These are phyloP conservation scores for Leucophenga varia DNA, from an alignment of 1,140 invertebrate species.

Conservation along the genomic window DNA sequence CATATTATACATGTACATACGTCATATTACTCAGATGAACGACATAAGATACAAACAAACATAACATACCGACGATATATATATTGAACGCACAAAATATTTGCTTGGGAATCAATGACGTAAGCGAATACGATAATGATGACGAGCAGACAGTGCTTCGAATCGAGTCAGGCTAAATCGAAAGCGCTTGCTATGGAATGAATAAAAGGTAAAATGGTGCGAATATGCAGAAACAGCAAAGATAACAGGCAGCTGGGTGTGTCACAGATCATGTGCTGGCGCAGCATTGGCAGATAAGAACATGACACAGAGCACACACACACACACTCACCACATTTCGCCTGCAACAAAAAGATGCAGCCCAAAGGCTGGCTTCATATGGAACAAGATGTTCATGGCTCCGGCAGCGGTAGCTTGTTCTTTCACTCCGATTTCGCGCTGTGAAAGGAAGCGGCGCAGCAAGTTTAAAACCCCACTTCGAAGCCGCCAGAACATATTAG, in stretches of 20 bases:
- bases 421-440: too few species aligned
- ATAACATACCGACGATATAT: slow-evolving; percentile 1
- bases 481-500: slow-evolving; percentile 52
- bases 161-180: slow-evolving; percentile 7
- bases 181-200: too few species aligned
- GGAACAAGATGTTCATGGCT: too few species aligned
- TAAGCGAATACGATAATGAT: slow-evolving; percentile 52
- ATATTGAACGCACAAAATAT: slow-evolving; percentile 40
- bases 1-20: slow-evolving; percentile 8
- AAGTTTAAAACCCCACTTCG: slow-evolving; percentile 47
- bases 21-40: neutral
- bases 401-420: slow-evolving; percentile 43
- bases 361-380: slow-evolving; percentile 9
- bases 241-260: too few species aligned
- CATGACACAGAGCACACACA: too few species aligned
- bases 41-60: slow-evolving; percentile 8
- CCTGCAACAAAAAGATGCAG: slow-evolving; percentile 42
- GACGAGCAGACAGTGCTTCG: slow-evolving; percentile 12
- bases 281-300: slow-evolving; percentile 40
- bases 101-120: too few species aligned
- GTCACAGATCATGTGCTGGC: too few species aligned
- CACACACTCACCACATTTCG: too few species aligned
- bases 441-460: slow-evolving; percentile 26
- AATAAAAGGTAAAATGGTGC: too few species aligned
- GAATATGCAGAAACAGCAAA: neutral